Base-by-base conservation (phyloP, 1,140 invertebrate genomes). In the Drosophila lacertosa region DNA sequence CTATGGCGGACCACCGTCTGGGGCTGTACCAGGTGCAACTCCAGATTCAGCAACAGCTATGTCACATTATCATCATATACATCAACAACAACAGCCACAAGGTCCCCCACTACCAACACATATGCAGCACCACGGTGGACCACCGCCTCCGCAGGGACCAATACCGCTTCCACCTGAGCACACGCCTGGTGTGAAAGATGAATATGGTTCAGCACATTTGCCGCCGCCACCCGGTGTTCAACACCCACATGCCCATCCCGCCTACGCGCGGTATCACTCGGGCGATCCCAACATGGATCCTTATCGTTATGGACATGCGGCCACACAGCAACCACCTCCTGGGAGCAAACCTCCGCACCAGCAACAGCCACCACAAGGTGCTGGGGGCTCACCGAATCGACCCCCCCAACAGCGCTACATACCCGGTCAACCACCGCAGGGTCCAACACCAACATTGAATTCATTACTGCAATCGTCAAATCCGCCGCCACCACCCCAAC, bases 401-500 rank as follows among this genome's bases (percentile, higher is more conserved):
- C 89, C 90, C 48, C 88, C 90, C 24, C 89, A 88, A 68, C 79
- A 91, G 55, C 79, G 90, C 4, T 91, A 91, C 68, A 91, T 91
- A 64, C 89, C 89, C 11, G 90, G 91, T n/a, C 90, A 91, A 45
- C 89, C 90, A 39, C 95, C 95, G 53, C 94, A 95, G 63, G 96
- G 97, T 45, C 97, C 97, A 13, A 98, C 97, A 40, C 97, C 97
- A 44, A 98, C 97, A 24, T 92, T 98, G 58, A 98, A 98, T 92
- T 97, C 97, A 81, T 92, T 98, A 77, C 93, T 98, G 33, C 96
- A 97, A 92, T 95, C 95, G 29, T 96, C 96, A 67, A 94, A 95
- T 89, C 93, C 93, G 68, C 93, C 93, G 64, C 94, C 92, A 70
- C 91, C 67, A 70, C 92, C 90, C 63, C 91, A 89, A 75, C 91